phyloP scores from a whole-genome alignment of 2,888 invertebrate species.

The Torymus auratus region DNA sequence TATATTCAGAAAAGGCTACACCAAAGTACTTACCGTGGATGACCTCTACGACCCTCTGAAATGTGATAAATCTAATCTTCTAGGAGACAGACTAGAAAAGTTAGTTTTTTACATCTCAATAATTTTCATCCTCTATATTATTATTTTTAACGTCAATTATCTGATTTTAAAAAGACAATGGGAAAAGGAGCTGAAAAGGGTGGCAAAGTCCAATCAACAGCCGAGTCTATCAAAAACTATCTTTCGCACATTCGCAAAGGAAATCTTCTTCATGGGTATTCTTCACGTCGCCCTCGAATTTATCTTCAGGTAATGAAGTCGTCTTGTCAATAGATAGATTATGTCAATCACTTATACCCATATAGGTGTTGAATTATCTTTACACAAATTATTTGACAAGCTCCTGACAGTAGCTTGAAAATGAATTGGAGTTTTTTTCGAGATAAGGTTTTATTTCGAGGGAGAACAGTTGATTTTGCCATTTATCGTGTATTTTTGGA shows the following conservation, averaged over 20 bases:
- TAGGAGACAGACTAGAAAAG: conserved; percentile 85
- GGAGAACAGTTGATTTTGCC: too few species aligned
- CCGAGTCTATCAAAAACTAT: conserved; percentile 77
- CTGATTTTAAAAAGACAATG: conserved; percentile 74
- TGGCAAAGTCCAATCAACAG: conserved; percentile 65
- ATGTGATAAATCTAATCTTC: conserved; percentile 82
- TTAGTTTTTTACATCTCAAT: conserved; percentile 71
- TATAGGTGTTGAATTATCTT: conserved; percentile 60
- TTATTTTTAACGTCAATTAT: not conserved
- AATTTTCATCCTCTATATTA: not conserved
- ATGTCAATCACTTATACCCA: too few species aligned
- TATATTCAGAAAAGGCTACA: conserved; percentile 86
- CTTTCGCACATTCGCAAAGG: conserved; percentile 75
- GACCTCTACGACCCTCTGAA: conserved; percentile 86
- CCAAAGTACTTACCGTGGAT: conserved; percentile 83
- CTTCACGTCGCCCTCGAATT: conserved; percentile 76
- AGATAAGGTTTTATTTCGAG: too few species aligned
- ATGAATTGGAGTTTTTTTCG: too few species aligned
- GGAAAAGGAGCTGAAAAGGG: conserved; percentile 76
- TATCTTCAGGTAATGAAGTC: conserved; percentile 64
- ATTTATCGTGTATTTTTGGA: too few species aligned
- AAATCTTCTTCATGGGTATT: conserved; percentile 76
- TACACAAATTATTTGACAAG: conserved; percentile 59
- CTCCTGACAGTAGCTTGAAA: too few species aligned
- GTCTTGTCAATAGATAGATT: too few species aligned